These are phyloP conservation scores for Acropora tenuis DNA, from an alignment of 64 coral and sea anemone species.

Conservation along the genomic window DNA sequence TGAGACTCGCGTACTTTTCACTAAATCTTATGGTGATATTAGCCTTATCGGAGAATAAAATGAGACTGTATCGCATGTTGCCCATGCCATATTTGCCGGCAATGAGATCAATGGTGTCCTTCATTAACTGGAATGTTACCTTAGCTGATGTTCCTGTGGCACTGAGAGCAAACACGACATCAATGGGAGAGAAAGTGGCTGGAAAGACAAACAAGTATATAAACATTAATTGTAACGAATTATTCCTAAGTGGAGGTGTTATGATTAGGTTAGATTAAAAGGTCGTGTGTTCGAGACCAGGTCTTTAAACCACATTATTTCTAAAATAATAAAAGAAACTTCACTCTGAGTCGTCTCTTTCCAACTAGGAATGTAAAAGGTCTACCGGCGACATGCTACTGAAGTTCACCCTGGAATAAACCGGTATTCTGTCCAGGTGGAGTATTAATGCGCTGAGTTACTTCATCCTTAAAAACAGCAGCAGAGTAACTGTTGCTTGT, in stretches of 20 bases:
- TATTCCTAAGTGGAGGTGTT: neutral
- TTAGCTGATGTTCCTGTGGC: conserved; percentile 21
- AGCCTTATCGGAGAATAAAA: neutral
- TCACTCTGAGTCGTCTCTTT: no score
- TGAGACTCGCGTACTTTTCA: conserved; percentile 23
- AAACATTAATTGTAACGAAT: neutral
- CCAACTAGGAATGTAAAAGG: no score
- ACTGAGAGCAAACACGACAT: conserved; percentile 60
- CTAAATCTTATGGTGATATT: conserved; percentile 22
- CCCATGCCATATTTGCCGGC: conserved; percentile 42
- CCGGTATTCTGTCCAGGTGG: no score
- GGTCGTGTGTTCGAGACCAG: no score
- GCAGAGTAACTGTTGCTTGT: no score
- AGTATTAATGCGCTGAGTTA: no score
- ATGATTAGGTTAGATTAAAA: no score
- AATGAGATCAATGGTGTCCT: conserved; percentile 41
- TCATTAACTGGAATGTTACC: conserved; percentile 55
- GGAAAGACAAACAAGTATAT: neutral
- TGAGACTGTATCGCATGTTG: conserved; percentile 40
- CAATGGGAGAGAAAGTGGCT: conserved; percentile 39
- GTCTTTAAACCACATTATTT: no score
- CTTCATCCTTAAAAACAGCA: no score
- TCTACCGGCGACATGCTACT: no score
- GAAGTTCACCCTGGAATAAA: no score
- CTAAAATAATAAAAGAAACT: no score